Evolutionary conservation across 2,113 vertebrate species (phyloP), one percentile per base, ranked within the genome.

Genomic region (Spea multiplicata): DNA sequence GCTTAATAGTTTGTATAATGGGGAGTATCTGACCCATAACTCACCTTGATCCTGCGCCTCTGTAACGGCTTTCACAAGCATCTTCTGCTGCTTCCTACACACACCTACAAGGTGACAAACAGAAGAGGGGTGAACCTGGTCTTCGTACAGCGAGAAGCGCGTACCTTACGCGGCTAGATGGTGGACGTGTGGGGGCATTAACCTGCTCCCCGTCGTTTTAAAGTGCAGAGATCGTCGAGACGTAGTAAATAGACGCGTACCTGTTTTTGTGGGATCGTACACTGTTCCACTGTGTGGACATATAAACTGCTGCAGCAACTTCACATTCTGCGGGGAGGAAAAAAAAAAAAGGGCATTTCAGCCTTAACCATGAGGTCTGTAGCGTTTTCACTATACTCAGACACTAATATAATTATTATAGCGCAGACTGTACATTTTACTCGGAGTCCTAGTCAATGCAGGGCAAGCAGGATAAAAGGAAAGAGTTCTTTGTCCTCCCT

Each of bases 291-390:
- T 91, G 48, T 96, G 84, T 13, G 94, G 90, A 49, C 91, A 93
- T 14, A 98, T 86, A 75, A 98, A 98, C 87, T 98, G 96, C 78
- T 94, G 86, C 84, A 98, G 83, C 61, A 98, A 84, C 76, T 94
- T 95, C 61, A 97, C 91, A 0, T 97, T 98, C 96, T 98, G 83
- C 3, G 62, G 45, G 45, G 10, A 17, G 80, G 47, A 8, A 5
- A 44, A 44, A 5, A 59, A 59, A 59, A 9, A 7, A 52, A 52
- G 1, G 6, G 2, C 30, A 30, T 30, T 30, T 30, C 30, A 30
- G 30, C 30, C 30, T 30, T 30, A 30, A 30, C 30, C 30, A 30
- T 30, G 30, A 30, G 30, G 30, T 30, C 30, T 30, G 30, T 30
- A 30, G 30, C 30, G 30, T 30, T 30, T 30, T 30, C 30, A 30